Evolutionary conservation across 92 coral and sea anemone species (phyloP).

Genomic region (Pocillopora meandrina): DNA sequence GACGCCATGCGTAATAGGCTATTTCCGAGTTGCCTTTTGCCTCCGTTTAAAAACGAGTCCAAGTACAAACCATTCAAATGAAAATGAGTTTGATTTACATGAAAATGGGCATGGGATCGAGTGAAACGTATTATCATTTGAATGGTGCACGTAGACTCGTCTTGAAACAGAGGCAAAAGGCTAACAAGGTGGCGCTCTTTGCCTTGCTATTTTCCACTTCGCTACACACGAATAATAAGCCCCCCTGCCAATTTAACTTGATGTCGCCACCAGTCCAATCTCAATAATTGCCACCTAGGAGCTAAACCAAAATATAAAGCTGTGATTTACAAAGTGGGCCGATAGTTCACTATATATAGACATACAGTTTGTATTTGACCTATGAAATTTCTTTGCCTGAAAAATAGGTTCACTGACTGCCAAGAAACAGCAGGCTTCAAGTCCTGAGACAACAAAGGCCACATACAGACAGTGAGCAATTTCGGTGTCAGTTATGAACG

Average conservation of each 20-base stretch:
- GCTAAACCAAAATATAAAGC: not conserved
- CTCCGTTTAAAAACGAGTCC: no score
- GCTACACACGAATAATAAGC: not conserved
- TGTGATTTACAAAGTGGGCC: not conserved
- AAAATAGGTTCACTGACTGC: not conserved
- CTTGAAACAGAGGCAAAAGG: not conserved
- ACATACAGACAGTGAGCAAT: not conserved
- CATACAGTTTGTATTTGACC: not conserved
- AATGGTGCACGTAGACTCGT: no score
- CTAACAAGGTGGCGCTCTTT: not conserved
- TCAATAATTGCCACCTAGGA: not conserved
- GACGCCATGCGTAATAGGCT: not conserved
- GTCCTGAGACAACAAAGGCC: not conserved
- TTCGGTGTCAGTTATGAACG: not conserved
- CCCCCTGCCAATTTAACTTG: not conserved
- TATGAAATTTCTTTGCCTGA: not conserved
- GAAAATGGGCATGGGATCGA: no score
- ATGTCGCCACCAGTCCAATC: not conserved
- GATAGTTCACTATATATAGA: not conserved
- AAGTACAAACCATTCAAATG: no score
- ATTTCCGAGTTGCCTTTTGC: no score
- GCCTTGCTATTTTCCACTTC: not conserved
- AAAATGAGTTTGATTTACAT: no score
- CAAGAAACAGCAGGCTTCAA: constrained; percentile 12
- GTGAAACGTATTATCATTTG: no score